A percentile compares a stretch with the other conserved stretches of the same genome.
phyloP scores from a whole-genome alignment of 2,888 invertebrate genomes.

The Papilio gigon region DNA sequence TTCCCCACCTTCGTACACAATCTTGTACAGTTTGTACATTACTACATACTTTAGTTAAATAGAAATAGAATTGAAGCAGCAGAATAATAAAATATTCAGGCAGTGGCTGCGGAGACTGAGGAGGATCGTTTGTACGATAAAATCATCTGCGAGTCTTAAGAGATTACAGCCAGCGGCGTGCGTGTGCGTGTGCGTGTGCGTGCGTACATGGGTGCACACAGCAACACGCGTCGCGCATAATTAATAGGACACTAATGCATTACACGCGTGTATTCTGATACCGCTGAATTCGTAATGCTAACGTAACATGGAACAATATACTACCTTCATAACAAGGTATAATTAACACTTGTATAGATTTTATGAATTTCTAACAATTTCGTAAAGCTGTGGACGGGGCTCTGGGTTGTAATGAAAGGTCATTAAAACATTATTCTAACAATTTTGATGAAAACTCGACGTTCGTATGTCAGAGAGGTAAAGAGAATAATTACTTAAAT shows the following conservation, averaged over 20 bases:
- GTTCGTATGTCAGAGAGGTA: no score
- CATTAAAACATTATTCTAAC: no score
- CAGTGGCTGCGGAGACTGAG: background rate
- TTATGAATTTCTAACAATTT: no score
- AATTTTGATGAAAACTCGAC: no score
- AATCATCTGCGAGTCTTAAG: constrained; percentile 16
- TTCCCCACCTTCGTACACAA: no score
- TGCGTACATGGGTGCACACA: background rate
- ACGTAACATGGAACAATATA: background rate
- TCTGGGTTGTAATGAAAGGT: no score
- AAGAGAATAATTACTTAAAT: no score
- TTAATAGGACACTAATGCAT: constrained; percentile 29
- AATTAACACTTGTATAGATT: no score
- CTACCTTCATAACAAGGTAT: background rate
- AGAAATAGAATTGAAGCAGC: background rate
- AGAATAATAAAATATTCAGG: constrained; percentile 8
- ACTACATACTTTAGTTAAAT: background rate
- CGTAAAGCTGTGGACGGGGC: no score
- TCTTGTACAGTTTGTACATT: background rate
- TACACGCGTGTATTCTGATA: background rate
- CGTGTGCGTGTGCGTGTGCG: background rate
- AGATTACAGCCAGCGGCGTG: background rate
- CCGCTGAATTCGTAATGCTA: constrained; percentile 9
- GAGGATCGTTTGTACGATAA: constrained; percentile 9
- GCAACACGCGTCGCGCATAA: constrained; percentile 14